phyloP scores from a whole-genome alignment of 23 tunicate genomes.

The Clavelina lepadiformis region DNA sequence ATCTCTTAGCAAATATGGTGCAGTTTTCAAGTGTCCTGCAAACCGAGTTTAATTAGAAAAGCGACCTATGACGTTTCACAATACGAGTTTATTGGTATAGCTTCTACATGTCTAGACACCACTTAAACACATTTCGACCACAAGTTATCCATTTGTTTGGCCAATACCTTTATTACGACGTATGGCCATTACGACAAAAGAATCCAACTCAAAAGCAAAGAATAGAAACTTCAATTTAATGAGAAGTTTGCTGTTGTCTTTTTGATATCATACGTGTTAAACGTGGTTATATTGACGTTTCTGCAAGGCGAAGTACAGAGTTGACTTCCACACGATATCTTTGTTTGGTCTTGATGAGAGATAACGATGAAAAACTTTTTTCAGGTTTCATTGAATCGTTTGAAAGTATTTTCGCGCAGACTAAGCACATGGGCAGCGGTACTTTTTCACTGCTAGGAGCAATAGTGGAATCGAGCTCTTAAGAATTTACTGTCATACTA shows the following conservation, averaged over 20 bases:
- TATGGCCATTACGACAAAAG: no score
- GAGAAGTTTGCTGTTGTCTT: slow-evolving; percentile 34
- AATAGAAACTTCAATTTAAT: no score
- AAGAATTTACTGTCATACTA: slow-evolving; percentile 47
- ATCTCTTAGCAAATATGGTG: no score
- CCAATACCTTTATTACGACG: no score
- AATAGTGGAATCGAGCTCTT: slow-evolving; percentile 35
- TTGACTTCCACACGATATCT: slow-evolving; percentile 32
- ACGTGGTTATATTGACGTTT: slow-evolving; percentile 32
- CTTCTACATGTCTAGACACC: no score
- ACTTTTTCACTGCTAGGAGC: slow-evolving; percentile 58
- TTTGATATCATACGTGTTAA: slow-evolving; percentile 38
- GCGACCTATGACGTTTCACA: no score
- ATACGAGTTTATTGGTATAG: no score
- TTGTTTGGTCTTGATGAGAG: slow-evolving; percentile 51
- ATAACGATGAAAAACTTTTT: slow-evolving; percentile 58
- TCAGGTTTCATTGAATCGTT: slow-evolving; percentile 27
- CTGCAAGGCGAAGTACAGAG: slow-evolving; percentile 38
- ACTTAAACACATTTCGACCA: no score
- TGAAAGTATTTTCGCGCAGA: slow-evolving; percentile 34
- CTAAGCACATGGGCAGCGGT: slow-evolving; percentile 5
- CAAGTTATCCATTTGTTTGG: no score
- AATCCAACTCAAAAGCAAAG: no score
- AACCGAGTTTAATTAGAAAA: no score
- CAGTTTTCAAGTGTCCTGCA: no score